Base-by-base conservation (phyloP, 2,888 invertebrate genomes). In the Meteorus colon region DNA sequence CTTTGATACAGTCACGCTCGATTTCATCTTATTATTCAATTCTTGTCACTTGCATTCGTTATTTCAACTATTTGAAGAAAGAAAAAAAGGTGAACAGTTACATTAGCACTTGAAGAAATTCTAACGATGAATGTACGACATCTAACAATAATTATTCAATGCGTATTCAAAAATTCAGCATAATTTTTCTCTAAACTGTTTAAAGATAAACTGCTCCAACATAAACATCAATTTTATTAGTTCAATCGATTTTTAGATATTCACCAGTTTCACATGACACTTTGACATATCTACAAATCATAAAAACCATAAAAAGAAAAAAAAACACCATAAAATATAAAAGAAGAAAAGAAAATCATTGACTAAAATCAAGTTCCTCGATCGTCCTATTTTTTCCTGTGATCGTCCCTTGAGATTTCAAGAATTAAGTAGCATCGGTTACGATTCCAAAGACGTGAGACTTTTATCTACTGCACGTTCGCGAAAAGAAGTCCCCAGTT, bases 401-500 rank as follows among this genome's bases (percentile, higher is more conserved):
- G 12, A 41, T 37, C 19, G 14, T 45, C 55, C 41, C 19, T 14
- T 4, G 62, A 67, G 48, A 72, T 72, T 62, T 62, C 68, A 68
- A 72, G 59, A 72, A 55, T 55, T 45, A 71, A 51, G 48, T 24
- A 55, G 55, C 19, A 55, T 55, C 37, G 72, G 72, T 73, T 73
- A 73, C 62, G 59, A 66, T 67, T 63, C 34, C 55, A 55, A 59
- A 51, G 29, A 3, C 48, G 66, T 16, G 31, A 29, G 31, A 63
- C 63, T 63, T 65, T 74, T 77, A 65, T 70, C 62, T 77, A 74
- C 51, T 62, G 74, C 65, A 69, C 67, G 60, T 19, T 12, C 67
- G 67, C 41, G 6, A 41, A 34, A 37, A 60, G 31, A 62, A 59
- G 59, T 59, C 74, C 51, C 72, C 76, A 73, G 70, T 73, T 75